A percentile compares a stretch with the other conserved stretches of the same genome.
Evolutionary conservation across 2,888 invertebrate genomes (phyloP).

Genomic region (Epirrhoe tristata): DNA sequence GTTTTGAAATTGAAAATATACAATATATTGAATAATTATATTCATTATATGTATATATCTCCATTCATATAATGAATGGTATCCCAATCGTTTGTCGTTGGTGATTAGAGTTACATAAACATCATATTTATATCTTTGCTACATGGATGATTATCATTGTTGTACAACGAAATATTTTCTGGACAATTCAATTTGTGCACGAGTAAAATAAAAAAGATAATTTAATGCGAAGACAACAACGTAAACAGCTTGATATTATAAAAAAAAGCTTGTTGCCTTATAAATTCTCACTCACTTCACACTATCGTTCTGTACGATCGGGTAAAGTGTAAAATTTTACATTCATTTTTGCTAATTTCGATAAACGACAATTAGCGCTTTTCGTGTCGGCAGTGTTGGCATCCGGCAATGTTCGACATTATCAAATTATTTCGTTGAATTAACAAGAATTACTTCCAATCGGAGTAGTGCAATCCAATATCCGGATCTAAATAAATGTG

Average conservation of each 20-base stretch:
- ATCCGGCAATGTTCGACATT: constrained; percentile 46
- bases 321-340: constrained; percentile 22
- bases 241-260: background rate
- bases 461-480: constrained; percentile 23
- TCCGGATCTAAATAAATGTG: constrained; percentile 14
- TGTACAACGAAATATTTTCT: background rate
- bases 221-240: background rate
- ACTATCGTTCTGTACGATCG: constrained; percentile 15
- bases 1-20: too few relatives aligned
- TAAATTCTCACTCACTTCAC: constrained; percentile 11
- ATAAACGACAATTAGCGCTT: constrained; percentile 48
- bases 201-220: background rate
- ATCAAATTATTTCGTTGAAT: constrained; percentile 43
- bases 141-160: too few relatives aligned
- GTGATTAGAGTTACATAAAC: background rate
- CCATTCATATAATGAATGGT: too few relatives aligned
- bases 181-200: background rate
- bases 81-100: background rate
- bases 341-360: constrained; percentile 46
- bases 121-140: too few relatives aligned
- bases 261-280: background rate
- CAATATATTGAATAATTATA: too few relatives aligned
- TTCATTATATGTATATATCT: too few relatives aligned
- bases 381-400: constrained; percentile 38
- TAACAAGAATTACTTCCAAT: constrained; percentile 16